phyloP scores from a whole-genome alignment of 2,888 invertebrate genomes.

The Odontocerum albicorne region DNA sequence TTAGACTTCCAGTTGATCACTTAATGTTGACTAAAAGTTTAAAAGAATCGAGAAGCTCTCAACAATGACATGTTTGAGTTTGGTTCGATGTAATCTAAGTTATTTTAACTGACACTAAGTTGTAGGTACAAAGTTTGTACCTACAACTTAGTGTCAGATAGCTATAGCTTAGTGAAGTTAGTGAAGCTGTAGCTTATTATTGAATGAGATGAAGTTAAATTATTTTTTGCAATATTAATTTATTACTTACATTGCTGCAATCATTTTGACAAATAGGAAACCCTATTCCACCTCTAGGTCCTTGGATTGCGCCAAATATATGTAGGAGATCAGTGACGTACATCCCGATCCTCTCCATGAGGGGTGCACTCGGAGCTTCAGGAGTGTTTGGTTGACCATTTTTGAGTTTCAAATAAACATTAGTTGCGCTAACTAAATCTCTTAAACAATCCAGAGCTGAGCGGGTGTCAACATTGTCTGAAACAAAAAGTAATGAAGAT shows the following conservation, averaged over 20 bases:
- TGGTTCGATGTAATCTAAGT: too few relatives aligned
- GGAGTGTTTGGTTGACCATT: conserved; percentile 56
- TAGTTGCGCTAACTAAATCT: conserved; percentile 82
- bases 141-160: too few relatives aligned
- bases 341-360: conserved; percentile 76
- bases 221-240: too few relatives aligned
- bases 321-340: conserved; percentile 83
- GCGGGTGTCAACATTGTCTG: conserved; percentile 93
- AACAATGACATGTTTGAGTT: too few relatives aligned
- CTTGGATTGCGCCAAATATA: conserved; percentile 74
- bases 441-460: conserved; percentile 80
- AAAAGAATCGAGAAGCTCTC: too few relatives aligned
- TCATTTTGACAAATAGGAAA: conserved; percentile 64
- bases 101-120: too few relatives aligned
- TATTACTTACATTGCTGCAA: conserved; percentile 51
- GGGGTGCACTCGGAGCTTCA: conserved; percentile 61
- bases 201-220: too few relatives aligned
- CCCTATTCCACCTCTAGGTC: conserved; percentile 68
- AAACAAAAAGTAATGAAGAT: conserved; percentile 36
- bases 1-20: too few relatives aligned
- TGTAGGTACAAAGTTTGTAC: too few relatives aligned
- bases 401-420: conserved; percentile 69
- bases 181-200: too few relatives aligned
- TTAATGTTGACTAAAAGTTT: too few relatives aligned
- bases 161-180: too few relatives aligned